These are phyloP conservation scores for Helicolenus hilgendorfi DNA, from an alignment of 2,797 vertebrate genomes.

Conservation along the genomic window DNA sequence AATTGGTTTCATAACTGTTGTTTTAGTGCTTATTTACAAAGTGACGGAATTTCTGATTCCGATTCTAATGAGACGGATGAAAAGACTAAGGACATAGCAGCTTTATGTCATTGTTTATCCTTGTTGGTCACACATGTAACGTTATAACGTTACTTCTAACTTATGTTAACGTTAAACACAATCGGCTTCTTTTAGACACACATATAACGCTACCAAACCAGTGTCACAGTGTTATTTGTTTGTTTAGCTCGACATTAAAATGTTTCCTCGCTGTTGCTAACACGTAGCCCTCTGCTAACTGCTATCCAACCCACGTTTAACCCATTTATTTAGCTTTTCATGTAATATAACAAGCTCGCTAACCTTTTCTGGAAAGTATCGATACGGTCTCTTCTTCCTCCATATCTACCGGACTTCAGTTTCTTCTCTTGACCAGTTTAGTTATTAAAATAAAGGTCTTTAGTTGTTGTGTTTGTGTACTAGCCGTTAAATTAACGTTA, in stretches of 20 bases:
- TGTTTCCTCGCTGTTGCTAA: too few relatives aligned
- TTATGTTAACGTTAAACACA: background rate
- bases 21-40: too few relatives aligned
- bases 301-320: background rate
- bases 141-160: background rate
- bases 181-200: background rate
- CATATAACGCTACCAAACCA: background rate
- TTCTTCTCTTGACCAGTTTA: background rate
- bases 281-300: background rate
- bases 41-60: too few relatives aligned
- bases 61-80: too few relatives aligned
- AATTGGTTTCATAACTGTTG: too few relatives aligned
- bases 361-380: constrained; percentile 72
- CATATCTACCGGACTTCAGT: constrained; percentile 3
- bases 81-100: too few relatives aligned
- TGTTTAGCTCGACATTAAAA: background rate
- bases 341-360: background rate
- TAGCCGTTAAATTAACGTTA: background rate
- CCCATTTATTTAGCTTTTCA: background rate
- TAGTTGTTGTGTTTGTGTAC: background rate
- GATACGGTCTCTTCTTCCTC: constrained; percentile 38
- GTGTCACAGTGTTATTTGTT: too few relatives aligned
- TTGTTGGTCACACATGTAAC: background rate
- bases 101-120: background rate
- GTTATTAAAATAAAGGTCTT: background rate